Percentiles rank a stretch among this genome's conserved stretches.
phyloP scores from a whole-genome alignment of 2,888 invertebrate species.

The Amphiduros pacificus region DNA sequence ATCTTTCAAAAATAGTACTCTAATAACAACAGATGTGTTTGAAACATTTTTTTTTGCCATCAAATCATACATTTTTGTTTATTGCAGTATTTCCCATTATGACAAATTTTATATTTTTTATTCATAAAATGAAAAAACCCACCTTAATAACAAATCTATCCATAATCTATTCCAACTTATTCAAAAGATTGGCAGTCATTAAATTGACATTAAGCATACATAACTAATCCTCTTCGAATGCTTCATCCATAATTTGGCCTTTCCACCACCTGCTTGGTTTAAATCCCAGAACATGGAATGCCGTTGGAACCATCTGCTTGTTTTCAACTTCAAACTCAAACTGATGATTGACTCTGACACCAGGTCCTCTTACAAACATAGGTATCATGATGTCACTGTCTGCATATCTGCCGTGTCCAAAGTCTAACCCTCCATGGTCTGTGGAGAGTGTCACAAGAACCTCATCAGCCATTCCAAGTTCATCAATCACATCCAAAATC shows the following conservation, averaged over 20 bases:
- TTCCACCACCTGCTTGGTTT: constrained; percentile 11
- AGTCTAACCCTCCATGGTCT: constrained; percentile 10
- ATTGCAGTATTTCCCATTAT: too few relatives aligned
- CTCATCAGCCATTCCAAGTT: background rate
- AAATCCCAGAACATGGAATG: constrained; percentile 7
- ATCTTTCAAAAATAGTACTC: too few relatives aligned
- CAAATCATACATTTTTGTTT: too few relatives aligned
- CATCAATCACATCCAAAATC: constrained; percentile 13
- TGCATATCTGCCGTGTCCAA: constrained; percentile 1
- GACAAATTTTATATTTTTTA: too few relatives aligned
- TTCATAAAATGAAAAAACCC: too few relatives aligned
- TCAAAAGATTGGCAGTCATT: too few relatives aligned
- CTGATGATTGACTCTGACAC: background rate
- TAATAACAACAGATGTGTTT: too few relatives aligned
- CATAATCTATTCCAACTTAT: too few relatives aligned
- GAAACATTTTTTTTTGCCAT: too few relatives aligned
- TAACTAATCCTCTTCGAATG: too few relatives aligned
- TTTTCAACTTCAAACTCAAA: constrained; percentile 2
- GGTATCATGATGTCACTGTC: constrained; percentile 5
- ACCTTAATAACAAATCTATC: too few relatives aligned
- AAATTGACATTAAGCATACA: too few relatives aligned
- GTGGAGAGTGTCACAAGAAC: constrained; percentile 1
- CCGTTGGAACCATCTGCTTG: constrained; percentile 17
- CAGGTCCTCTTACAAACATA: constrained; percentile 9
- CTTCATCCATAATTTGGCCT: constrained; percentile 14